Evolutionary conservation across 2,113 vertebrate species (phyloP).

Genomic region (Dasyurus viverrinus): DNA sequence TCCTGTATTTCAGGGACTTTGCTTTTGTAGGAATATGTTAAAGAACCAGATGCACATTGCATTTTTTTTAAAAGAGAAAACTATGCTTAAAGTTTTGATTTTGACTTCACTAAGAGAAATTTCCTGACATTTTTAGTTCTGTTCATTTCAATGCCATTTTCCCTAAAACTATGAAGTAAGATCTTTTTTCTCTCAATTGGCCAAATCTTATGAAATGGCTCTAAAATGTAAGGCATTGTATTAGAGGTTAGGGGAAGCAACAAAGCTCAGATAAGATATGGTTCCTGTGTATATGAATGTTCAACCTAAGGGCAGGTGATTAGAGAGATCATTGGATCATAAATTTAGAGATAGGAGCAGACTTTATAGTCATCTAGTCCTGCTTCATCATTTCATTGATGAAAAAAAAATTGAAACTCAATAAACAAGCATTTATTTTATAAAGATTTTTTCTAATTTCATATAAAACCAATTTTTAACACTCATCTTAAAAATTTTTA

Average conservation of each 20-base stretch:
- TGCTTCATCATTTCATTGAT: not conserved
- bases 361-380: not conserved
- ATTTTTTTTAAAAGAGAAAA: not conserved
- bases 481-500: not conserved
- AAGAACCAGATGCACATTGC: not conserved
- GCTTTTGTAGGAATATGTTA: not conserved
- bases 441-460: not conserved
- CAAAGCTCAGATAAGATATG: not conserved
- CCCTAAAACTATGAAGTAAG: not conserved
- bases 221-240: not conserved
- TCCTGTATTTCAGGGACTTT: conserved; percentile 58
- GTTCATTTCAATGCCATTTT: not conserved
- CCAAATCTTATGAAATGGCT: not conserved
- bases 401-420: not conserved
- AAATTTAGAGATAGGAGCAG: not conserved
- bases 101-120: not conserved
- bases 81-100: not conserved
- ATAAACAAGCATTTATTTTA: not conserved
- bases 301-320: not conserved
- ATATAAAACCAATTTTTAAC: not conserved
- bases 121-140: not conserved
- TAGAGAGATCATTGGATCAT: not conserved
- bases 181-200: not conserved
- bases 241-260: not conserved
- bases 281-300: not conserved